Percentiles rank a stretch among this genome's conserved stretches.
phyloP scores from a whole-genome alignment of 2,888 invertebrate species.

The Nasonovia ribisnigri region DNA sequence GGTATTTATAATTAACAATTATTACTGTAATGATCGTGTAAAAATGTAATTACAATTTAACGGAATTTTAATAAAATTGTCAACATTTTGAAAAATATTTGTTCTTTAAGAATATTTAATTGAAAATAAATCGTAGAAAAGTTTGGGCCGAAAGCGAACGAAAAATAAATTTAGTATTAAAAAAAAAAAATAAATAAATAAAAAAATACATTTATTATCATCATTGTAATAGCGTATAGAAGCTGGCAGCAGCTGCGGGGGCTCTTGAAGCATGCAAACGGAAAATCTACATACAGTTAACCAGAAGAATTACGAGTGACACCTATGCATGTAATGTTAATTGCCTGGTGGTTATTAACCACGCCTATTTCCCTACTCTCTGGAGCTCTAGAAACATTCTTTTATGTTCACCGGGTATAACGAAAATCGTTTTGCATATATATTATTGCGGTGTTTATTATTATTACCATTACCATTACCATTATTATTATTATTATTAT shows the following conservation, averaged over 20 bases:
- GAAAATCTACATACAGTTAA: conserved; percentile 61
- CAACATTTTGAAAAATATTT: background rate
- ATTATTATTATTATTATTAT: background rate
- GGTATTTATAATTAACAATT: background rate
- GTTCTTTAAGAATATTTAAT: conserved; percentile 8
- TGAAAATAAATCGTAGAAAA: conserved; percentile 40
- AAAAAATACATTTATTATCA: conserved; percentile 49
- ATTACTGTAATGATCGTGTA: background rate
- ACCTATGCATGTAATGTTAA: conserved; percentile 63
- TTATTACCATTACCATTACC: background rate
- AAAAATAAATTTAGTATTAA: background rate
- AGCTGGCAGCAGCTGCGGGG: conserved; percentile 60
- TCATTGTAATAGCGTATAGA: conserved; percentile 55
- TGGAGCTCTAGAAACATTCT: conserved; percentile 51
- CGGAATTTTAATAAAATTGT: background rate
- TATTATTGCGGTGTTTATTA: conserved; percentile 43
- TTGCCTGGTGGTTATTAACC: conserved; percentile 60
- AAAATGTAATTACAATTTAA: background rate
- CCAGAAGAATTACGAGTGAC: conserved; percentile 64
- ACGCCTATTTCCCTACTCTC: conserved; percentile 58
- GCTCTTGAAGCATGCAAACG: conserved; percentile 46
- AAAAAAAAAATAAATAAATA: background rate
- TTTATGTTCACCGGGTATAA: conserved; percentile 47
- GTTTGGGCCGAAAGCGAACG: background rate
- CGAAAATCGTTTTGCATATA: conserved; percentile 60